Percentiles rank a stretch among this genome's conserved stretches.
These are phyloP conservation scores for Lordiphosa fenestrarum DNA, from an alignment of 2,888 invertebrate genomes.

Conservation along the genomic window DNA sequence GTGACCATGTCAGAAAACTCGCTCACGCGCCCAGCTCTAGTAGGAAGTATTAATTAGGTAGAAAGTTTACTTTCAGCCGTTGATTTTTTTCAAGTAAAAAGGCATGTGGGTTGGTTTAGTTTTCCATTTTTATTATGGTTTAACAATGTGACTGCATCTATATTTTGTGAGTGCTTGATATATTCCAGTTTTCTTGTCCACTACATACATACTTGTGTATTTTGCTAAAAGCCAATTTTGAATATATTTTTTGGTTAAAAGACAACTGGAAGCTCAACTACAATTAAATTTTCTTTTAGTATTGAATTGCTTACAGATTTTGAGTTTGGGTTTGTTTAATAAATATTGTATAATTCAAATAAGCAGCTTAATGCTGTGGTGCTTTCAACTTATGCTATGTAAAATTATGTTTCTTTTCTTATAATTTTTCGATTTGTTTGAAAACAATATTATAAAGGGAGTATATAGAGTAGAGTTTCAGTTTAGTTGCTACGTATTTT, in stretches of 20 bases:
- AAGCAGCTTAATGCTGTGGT: background rate
- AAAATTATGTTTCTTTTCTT: background rate
- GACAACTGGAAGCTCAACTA: constrained; percentile 37
- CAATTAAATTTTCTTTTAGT: constrained; percentile 26
- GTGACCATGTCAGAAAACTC: too few species aligned
- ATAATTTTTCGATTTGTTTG: background rate
- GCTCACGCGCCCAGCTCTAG: too few species aligned
- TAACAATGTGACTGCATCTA: constrained; percentile 59
- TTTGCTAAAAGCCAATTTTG: constrained; percentile 51
- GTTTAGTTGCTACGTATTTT: constrained; percentile 34
- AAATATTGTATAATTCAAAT: background rate
- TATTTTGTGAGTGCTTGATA: constrained; percentile 52
- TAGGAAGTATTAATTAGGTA: too few species aligned
- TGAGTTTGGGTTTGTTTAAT: constrained; percentile 29
- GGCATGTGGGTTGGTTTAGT: background rate
- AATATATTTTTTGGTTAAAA: constrained; percentile 33
- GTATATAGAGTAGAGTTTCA: constrained; percentile 26
- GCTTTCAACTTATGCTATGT: background rate
- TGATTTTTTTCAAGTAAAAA: background rate
- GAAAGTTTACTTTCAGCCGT: too few species aligned
- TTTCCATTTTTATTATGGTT: constrained; percentile 54
- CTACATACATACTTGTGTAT: constrained; percentile 16
- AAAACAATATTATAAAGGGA: constrained; percentile 24
- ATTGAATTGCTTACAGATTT: constrained; percentile 47
- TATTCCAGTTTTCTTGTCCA: constrained; percentile 25